These are phyloP conservation scores for Paracanthobrama guichenoti DNA, from an alignment of 2,113 vertebrate species.

Conservation along the genomic window DNA sequence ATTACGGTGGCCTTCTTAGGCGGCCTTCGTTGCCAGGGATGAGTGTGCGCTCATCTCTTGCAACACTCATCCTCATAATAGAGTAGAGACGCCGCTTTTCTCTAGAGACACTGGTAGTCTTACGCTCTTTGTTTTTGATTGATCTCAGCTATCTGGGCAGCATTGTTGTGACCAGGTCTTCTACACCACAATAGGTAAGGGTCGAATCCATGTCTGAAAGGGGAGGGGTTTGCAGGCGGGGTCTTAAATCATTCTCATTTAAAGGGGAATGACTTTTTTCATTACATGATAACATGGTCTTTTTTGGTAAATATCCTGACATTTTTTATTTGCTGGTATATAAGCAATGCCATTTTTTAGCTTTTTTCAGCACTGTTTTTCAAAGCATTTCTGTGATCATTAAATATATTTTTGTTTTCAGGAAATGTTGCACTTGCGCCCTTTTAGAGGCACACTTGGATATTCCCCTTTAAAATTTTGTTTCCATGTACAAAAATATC, in stretches of 20 bases:
- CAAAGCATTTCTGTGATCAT: background rate
- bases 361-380: background rate
- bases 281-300: background rate
- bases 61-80: slow-evolving; percentile 55
- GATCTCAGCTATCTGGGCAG: slow-evolving; percentile 99
- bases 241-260: slow-evolving; percentile 94
- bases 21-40: slow-evolving; percentile 57
- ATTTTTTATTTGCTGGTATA: background rate
- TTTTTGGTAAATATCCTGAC: background rate
- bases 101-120: slow-evolving; percentile 76
- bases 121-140: slow-evolving; percentile 99
- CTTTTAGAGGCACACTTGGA: slow-evolving; percentile 54
- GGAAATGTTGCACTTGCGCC: background rate
- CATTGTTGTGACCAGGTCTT: slow-evolving; percentile 99
- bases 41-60: slow-evolving; percentile 58
- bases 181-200: slow-evolving; percentile 99
- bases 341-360: background rate
- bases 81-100: slow-evolving; percentile 65
- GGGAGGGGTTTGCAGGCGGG: slow-evolving; percentile 89
- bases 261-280: slow-evolving; percentile 85
- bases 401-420: background rate
- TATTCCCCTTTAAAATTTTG: slow-evolving; percentile 92
- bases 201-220: slow-evolving; percentile 96
- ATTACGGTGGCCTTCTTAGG: slow-evolving; percentile 54
- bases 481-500: slow-evolving; percentile 86